These are phyloP conservation scores for Leptinotarsa haldemani DNA, from an alignment of 2,888 invertebrate species.

Conservation along the genomic window DNA sequence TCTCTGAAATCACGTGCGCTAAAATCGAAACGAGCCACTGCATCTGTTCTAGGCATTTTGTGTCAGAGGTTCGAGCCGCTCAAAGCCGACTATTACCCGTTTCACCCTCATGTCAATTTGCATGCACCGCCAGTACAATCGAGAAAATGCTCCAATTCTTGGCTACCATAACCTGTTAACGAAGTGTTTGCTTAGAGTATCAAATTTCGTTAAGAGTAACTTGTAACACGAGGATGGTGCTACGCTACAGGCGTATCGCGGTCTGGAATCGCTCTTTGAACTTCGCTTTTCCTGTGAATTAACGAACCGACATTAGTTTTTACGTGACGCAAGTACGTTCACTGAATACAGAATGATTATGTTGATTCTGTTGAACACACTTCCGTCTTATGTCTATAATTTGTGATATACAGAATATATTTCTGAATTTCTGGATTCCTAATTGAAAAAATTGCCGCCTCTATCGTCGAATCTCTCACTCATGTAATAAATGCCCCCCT, in stretches of 20 bases:
- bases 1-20: no score
- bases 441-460: no score
- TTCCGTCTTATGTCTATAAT: no score
- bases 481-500: no score
- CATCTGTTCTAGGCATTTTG: no score
- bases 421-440: no score
- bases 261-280: conserved; percentile 10
- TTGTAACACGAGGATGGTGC: neutral
- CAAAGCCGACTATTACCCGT: neutral
- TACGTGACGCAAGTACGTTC: neutral
- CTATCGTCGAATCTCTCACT: no score
- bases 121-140: neutral
- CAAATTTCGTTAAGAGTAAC: conserved; percentile 10
- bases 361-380: neutral
- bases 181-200: conserved; percentile 8
- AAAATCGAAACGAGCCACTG: no score
- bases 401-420: no score
- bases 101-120: conserved; percentile 4
- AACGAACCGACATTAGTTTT: conserved; percentile 4
- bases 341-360: neutral
- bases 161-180: neutral
- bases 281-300: conserved; percentile 10
- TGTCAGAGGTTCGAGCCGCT: neutral
- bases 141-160: neutral
- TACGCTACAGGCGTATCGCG: neutral